Conservation (phyloP, 2,888 invertebrate species). For the Papilio elwesi region DNA sequence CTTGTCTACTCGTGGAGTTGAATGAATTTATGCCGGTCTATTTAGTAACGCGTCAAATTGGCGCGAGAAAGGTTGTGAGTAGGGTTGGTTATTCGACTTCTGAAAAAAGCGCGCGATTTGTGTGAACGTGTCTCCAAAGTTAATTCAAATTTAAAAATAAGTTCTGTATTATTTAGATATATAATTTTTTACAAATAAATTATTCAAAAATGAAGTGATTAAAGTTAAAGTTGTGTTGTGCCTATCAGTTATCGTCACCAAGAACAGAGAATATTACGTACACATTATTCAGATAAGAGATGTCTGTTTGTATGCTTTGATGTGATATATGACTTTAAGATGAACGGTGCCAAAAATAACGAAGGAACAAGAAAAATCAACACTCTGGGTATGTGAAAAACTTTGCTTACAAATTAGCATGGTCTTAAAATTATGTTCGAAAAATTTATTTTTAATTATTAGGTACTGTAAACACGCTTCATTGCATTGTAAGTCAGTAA, state of each 20-base stretch:
- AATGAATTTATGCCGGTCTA: slow-evolving; percentile 83
- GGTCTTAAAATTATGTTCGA: too few species aligned
- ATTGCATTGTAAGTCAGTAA: too few species aligned
- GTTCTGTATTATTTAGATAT: slow-evolving; percentile 21
- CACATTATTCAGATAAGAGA: slow-evolving; percentile 69
- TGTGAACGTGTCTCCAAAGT: slow-evolving; percentile 49
- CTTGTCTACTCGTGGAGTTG: slow-evolving; percentile 70
- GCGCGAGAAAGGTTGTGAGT: slow-evolving; percentile 77
- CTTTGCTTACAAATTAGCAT: neutral
- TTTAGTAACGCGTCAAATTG: slow-evolving; percentile 83
- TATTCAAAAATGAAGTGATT: slow-evolving; percentile 26
- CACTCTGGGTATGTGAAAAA: slow-evolving; percentile 41
- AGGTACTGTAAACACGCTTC: too few species aligned
- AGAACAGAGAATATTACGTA: slow-evolving; percentile 49
- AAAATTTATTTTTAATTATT: too few species aligned
- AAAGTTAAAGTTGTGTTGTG: slow-evolving; percentile 39
- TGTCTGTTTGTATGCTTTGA: slow-evolving; percentile 64
- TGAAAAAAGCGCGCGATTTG: slow-evolving; percentile 69
- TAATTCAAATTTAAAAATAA: slow-evolving; percentile 43
- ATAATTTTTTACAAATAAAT: too few species aligned
- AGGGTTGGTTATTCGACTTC: slow-evolving; percentile 47
- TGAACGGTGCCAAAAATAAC: slow-evolving; percentile 65
- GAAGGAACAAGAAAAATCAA: slow-evolving; percentile 54
- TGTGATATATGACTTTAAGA: slow-evolving; percentile 66
- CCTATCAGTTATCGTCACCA: slow-evolving; percentile 44